Percentiles rank a stretch among this genome's conserved stretches.
These are phyloP conservation scores for Notarius quadriscutis DNA, from an alignment of 2,113 vertebrate genomes.

Conservation along the genomic window DNA sequence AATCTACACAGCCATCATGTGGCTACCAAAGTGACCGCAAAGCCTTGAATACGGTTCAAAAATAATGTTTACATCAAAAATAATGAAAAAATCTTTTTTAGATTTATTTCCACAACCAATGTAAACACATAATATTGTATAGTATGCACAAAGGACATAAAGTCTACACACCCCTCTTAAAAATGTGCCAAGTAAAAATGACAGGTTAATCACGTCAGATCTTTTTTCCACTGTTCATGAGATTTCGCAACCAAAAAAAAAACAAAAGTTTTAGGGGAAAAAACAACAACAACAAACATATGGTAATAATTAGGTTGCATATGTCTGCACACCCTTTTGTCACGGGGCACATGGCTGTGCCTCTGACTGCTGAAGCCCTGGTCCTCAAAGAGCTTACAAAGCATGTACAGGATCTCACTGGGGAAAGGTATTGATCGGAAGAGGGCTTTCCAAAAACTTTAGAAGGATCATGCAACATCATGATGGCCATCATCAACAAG, in stretches of 20 bases:
- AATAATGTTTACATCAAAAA: background rate
- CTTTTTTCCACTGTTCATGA: background rate
- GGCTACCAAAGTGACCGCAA: background rate
- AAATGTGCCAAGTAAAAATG: background rate
- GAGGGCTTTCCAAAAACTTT: background rate
- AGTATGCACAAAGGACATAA: too few species aligned
- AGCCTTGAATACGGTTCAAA: background rate
- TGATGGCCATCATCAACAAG: background rate
- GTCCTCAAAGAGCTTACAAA: background rate
- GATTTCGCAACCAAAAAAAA: background rate
- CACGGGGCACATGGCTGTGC: background rate
- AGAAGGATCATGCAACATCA: background rate
- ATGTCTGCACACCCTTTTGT: background rate
- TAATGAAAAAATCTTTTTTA: background rate
- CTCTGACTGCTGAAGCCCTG: background rate
- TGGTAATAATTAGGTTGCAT: background rate
- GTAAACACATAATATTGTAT: background rate
- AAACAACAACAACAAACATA: background rate
- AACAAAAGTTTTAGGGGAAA: background rate
- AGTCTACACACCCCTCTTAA: too few species aligned
- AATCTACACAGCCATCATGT: background rate
- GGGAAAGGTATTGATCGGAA: background rate
- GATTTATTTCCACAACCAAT: background rate
- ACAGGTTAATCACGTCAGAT: background rate
- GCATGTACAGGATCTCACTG: too few species aligned